Conservation (phyloP, 2,797 vertebrate genomes). For the Thaleichthys pacificus region DNA sequence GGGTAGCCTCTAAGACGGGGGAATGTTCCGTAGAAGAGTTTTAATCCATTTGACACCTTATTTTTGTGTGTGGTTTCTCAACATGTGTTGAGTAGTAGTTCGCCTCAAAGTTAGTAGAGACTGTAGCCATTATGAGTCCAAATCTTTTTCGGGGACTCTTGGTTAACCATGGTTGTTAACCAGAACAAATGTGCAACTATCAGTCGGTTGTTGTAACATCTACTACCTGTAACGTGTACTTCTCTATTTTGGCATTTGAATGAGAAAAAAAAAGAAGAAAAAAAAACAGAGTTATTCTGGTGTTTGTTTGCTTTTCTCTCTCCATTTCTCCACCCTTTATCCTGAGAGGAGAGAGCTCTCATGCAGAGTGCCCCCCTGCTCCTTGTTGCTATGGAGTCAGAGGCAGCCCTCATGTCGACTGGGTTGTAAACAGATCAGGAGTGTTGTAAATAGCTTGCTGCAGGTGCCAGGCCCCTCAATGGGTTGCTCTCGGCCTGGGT, state of each 20-base stretch:
- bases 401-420: slow-evolving; percentile 73
- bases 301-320: slow-evolving; percentile 13
- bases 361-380: slow-evolving; percentile 57
- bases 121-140: neutral
- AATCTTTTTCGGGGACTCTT: neutral
- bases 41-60: slow-evolving; percentile 24
- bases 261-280: neutral
- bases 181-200: slow-evolving; percentile 10
- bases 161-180: slow-evolving; percentile 10
- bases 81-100: neutral
- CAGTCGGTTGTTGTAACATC: slow-evolving; percentile 19
- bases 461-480: slow-evolving; percentile 57
- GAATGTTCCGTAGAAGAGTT: neutral
- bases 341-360: slow-evolving; percentile 49
- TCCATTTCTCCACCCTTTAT: slow-evolving; percentile 37
- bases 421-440: slow-evolving; percentile 80
- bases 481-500: slow-evolving; percentile 41
- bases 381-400: slow-evolving; percentile 75
- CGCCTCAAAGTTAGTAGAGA: neutral
- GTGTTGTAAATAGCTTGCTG: slow-evolving; percentile 76
- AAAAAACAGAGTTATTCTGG: neutral
- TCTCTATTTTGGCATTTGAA: slow-evolving; percentile 22
- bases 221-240: neutral
- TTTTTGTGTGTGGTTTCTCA: slow-evolving; percentile 8
- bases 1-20: slow-evolving; percentile 11